Percentiles rank a stretch among this genome's conserved stretches.
phyloP scores from a whole-genome alignment of 2,797 vertebrate species.

The Sebastolobus altivelis region DNA sequence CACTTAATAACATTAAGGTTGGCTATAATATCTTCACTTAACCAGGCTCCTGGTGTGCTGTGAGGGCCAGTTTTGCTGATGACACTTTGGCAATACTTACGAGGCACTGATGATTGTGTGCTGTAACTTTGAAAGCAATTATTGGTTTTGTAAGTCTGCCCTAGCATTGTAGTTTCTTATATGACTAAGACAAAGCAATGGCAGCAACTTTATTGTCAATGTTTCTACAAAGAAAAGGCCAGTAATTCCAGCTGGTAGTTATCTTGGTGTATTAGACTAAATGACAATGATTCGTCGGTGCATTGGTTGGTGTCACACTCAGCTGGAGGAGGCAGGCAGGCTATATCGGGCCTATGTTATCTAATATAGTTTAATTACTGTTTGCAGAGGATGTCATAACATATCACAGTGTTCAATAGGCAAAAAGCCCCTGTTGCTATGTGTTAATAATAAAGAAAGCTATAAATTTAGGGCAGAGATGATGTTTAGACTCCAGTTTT shows the following conservation, averaged over 20 bases:
- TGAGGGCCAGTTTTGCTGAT: constrained; percentile 18
- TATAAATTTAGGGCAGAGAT: background rate
- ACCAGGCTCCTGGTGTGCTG: constrained; percentile 27
- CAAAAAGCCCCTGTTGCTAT: background rate
- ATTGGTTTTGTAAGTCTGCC: constrained; percentile 27
- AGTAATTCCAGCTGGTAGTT: constrained; percentile 8
- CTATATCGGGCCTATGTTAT: constrained; percentile 67
- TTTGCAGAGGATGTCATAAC: constrained; percentile 62
- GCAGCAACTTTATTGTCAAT: constrained; percentile 4
- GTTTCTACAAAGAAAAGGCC: background rate
- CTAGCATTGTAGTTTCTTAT: constrained; percentile 12
- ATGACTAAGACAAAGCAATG: constrained; percentile 15
- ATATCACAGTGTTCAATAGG: constrained; percentile 34
- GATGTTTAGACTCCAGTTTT: background rate
- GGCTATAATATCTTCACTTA: constrained; percentile 24
- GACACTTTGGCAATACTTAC: constrained; percentile 25
- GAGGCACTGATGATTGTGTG: constrained; percentile 1
- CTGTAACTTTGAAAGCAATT: constrained; percentile 27
- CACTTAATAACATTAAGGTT: constrained; percentile 41
- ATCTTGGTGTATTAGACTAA: constrained; percentile 27
- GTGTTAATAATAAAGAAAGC: constrained; percentile 10
- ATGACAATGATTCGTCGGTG: constrained; percentile 25
- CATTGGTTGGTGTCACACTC: constrained; percentile 36
- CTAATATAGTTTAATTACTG: constrained; percentile 69
- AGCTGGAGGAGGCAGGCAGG: constrained; percentile 29